Percentiles rank a stretch among this genome's conserved stretches.
phyloP scores from a whole-genome alignment of 1,140 invertebrate species.

The Hermatobates lingyangjiaoensis region DNA sequence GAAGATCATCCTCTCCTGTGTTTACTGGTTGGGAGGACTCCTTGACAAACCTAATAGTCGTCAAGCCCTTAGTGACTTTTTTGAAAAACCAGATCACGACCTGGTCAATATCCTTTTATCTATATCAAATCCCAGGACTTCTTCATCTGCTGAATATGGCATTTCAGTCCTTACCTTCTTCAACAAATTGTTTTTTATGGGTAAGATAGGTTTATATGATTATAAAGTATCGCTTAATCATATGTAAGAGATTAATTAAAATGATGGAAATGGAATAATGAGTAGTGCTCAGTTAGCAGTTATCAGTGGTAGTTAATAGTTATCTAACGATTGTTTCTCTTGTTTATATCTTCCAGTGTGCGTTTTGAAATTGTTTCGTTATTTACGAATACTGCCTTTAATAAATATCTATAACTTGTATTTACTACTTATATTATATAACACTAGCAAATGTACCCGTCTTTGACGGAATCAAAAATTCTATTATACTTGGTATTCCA shows the following conservation, averaged over 20 bases:
- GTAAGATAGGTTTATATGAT: constrained; percentile 23
- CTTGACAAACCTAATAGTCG: constrained; percentile 59
- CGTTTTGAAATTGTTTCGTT: too few species aligned
- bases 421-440: too few species aligned
- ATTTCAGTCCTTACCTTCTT: constrained; percentile 62
- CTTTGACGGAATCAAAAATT: too few species aligned
- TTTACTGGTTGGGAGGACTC: constrained; percentile 67
- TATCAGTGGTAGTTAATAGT: too few species aligned
- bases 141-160: constrained; percentile 39
- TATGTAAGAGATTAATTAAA: background rate
- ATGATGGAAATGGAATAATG: too few species aligned
- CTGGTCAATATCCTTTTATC: constrained; percentile 53
- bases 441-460: too few species aligned
- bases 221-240: background rate
- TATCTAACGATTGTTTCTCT: too few species aligned
- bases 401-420: too few species aligned
- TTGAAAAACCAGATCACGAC: constrained; percentile 31
- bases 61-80: constrained; percentile 63
- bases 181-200: constrained; percentile 53
- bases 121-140: constrained; percentile 42
- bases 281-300: too few species aligned
- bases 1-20: constrained; percentile 43
- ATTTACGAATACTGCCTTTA: too few species aligned
- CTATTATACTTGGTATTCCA: too few species aligned
- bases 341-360: too few species aligned